phyloP scores from a whole-genome alignment of 1,140 invertebrate genomes.

The Lanistes nyassanus region DNA sequence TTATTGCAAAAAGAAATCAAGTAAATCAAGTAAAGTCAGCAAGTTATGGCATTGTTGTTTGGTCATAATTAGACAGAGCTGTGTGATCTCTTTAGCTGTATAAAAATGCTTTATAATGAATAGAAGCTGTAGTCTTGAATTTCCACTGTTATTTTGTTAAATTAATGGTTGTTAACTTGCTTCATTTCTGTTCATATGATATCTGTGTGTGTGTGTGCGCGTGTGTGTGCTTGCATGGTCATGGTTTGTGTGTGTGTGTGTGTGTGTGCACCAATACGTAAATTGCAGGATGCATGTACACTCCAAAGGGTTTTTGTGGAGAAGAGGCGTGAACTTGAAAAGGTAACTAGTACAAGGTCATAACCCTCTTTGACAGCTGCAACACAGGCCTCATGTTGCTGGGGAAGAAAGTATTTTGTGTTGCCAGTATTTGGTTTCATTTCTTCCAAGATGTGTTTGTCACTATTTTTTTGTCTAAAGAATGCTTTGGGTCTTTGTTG shows the following conservation, averaged over 20 bases:
- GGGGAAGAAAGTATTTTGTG: no score
- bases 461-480: no score
- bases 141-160: background rate
- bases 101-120: no score
- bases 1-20: background rate
- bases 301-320: conserved; percentile 86
- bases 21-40: background rate
- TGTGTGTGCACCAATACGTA: conserved; percentile 14
- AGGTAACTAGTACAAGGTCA: background rate
- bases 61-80: background rate
- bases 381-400: no score
- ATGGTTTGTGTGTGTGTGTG: conserved; percentile 1
- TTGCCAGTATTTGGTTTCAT: no score
- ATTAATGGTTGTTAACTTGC: background rate
- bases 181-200: background rate
- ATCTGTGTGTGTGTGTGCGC: no score
- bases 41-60: background rate
- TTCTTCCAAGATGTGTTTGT: no score
- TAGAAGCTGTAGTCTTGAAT: no score
- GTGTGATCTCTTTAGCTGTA: no score
- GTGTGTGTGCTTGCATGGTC: no score
- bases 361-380: no score
- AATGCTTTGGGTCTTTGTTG: no score
- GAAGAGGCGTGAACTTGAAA: conserved; percentile 79
- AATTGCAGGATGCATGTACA: conserved; percentile 78